Evolutionary conservation across 2,888 invertebrate genomes (phyloP), one percentile per base, ranked within the genome.

Genomic region (Epinotia bilunana): DNA sequence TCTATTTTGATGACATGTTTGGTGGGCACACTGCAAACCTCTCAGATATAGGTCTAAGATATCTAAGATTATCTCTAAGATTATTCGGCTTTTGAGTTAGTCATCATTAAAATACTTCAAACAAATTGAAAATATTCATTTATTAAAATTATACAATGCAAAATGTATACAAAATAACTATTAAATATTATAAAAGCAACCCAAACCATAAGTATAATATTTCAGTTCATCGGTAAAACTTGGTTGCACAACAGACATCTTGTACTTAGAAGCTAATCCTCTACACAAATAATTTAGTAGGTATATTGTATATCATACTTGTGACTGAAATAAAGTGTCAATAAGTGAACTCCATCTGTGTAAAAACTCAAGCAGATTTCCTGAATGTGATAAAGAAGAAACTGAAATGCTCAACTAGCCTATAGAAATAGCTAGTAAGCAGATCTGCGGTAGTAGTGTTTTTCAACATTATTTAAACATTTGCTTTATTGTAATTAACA

Each of bases 61-160:
- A n/a, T n/a, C n/a, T n/a, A n/a, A n/a, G n/a, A n/a, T n/a, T n/a
- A 16, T 3, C 13, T 33, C 11, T 39, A n/a, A 62, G 62, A 62
- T 39, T n/a, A 18, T 39, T 33, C 16, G 13, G 33, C 62, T 43
- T 23, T 11, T 23, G 16, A 49, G 49, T 33, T 12, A 53, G 28
- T 55, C 13, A 39, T 18, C 33, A 67, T 55, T 46, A 43, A 53
- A 53, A 69, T 58, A 46, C 58, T 46, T 0, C 3, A 46, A 20
- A 23, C 43, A 57, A 43, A n/a, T 67, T 18, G 12, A 39, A 20
- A 33, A 58, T 46, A 20, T 28, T 23, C 23, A 57, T 69, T 69
- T 69, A 69, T 46, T 69, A 28, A 60, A 69, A 69, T 60, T 57
- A 57, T 60, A 58, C 43, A 69, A 60, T 58, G 58, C 23, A 55